Conservation (phyloP, 2,113 vertebrate species). For the Coryphaenoides rupestris region DNA sequence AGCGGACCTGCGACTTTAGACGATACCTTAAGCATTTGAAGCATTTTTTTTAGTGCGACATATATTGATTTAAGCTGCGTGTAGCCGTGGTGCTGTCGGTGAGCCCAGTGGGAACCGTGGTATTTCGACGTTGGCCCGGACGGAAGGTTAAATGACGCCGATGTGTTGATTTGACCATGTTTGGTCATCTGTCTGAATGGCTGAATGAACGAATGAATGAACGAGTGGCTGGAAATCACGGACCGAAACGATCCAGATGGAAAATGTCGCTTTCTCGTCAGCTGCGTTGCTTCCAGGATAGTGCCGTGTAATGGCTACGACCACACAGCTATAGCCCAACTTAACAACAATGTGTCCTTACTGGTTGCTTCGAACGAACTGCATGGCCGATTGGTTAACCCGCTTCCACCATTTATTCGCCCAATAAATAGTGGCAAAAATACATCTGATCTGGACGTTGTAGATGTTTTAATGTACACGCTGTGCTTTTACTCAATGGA, state of each 20-base stretch:
- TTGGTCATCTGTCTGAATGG: conserved; percentile 42
- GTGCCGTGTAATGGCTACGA: conserved; percentile 41
- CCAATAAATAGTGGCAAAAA: no score
- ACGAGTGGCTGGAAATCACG: conserved; percentile 23
- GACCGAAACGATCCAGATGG: not conserved
- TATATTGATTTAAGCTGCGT: no score
- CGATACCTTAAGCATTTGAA: conserved; percentile 30
- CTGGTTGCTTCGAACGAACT: no score
- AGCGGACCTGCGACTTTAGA: conserved; percentile 32
- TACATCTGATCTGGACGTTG: no score
- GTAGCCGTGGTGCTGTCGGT: conserved; percentile 31
- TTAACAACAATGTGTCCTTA: no score
- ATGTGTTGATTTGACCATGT: conserved; percentile 50
- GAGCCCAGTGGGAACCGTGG: not conserved
- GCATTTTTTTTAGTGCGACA: no score
- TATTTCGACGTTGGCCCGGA: conserved; percentile 10
- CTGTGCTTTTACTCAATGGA: no score
- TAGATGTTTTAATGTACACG: no score
- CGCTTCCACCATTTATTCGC: no score
- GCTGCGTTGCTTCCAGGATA: conserved; percentile 32
- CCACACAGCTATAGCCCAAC: not conserved
- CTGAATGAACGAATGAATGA: conserved; percentile 20
- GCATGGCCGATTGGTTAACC: no score
- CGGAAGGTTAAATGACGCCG: conserved; percentile 28
- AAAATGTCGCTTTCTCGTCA: not conserved